Base-by-base conservation (phyloP, 30 jellyfish, hydroid and myxozoan species). In the Catostylus mosaicus region DNA sequence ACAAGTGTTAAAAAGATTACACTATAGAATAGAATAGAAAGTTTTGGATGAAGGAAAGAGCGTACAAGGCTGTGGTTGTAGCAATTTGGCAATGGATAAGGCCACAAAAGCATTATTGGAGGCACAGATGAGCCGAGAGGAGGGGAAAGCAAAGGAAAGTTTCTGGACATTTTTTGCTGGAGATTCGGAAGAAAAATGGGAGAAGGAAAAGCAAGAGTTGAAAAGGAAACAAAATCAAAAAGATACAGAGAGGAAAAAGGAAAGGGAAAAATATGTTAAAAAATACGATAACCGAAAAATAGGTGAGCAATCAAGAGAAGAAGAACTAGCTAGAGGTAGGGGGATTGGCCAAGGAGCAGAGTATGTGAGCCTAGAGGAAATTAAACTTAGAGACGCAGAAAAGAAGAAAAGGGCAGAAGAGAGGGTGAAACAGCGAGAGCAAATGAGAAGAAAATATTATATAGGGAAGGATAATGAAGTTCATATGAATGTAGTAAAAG, bases 221-320 rank as follows among this genome's bases (percentile, higher is more conserved):
- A 64, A 20, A 20, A 48, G 22, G 24, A 48, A 35, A 35, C 80
- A 68, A 10, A 19, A 37, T 16, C 4, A 37, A 48, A 35, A 45
- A 30, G 80, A 35, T 2, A 48, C 6, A n/a, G 64, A 68, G 36
- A 35, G 80, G 16, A 35, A 37, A 27, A 68, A 48, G 80, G 67
- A 16, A 22, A 24, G 80, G 43, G 20, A 22, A n/a, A 27, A 38
- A 37, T 68, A 68, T 24, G 19, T 32, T 2, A 30, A 68, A 1
- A 68, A 68, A 24, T 68, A 68, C 26, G 65, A n/a, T n/a, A 43
- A 43, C 12, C 56, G 16, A 16, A 43, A 16, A 43, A 43, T 43
- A 16, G 16, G 8, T 6, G 56, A 43, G 8, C 18, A 6, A 20
- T n/a, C n/a, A 68, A 37, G 34, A 6, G 62, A 20, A 19, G 27